A percentile compares a stretch with the other conserved stretches of the same genome.
phyloP scores from a whole-genome alignment of 2,797 vertebrate genomes.

The Decapterus maruadsi region DNA sequence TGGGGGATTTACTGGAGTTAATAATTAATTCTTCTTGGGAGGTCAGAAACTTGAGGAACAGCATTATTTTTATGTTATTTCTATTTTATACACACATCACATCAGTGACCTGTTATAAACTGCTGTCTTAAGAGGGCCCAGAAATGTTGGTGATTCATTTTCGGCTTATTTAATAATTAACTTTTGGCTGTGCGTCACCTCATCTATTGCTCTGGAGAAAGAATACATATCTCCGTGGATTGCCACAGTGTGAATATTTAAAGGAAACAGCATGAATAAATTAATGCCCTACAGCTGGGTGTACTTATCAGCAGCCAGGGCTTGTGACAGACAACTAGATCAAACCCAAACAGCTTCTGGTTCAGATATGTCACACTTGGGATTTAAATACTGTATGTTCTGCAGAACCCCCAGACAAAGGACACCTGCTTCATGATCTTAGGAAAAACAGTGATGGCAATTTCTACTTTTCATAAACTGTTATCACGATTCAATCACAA shows the following conservation, averaged over 20 bases:
- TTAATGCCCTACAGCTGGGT: constrained; percentile 65
- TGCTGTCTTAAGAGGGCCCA: constrained; percentile 22
- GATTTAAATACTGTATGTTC: constrained; percentile 25
- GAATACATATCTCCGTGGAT: constrained; percentile 61
- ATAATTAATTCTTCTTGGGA: neutral
- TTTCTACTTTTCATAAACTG: constrained; percentile 60
- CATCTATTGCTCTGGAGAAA: constrained; percentile 53
- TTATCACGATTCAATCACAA: constrained; percentile 75
- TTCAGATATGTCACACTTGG: constrained; percentile 35
- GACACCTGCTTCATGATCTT: neutral
- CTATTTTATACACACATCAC: neutral
- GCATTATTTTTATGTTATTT: neutral
- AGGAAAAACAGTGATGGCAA: constrained; percentile 46
- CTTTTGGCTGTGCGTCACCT: constrained; percentile 48
- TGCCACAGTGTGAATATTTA: constrained; percentile 78
- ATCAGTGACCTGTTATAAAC: constrained; percentile 11
- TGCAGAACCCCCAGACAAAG: constrained; percentile 19
- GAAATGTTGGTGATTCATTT: constrained; percentile 56
- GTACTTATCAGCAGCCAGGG: constrained; percentile 56
- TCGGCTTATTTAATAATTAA: constrained; percentile 70
- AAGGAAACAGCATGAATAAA: constrained; percentile 77
- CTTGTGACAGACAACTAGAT: constrained; percentile 58
- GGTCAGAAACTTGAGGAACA: neutral
- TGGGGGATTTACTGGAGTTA: neutral
- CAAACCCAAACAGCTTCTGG: constrained; percentile 43